Evolutionary conservation across 2,113 vertebrate species (phyloP), one percentile per base, ranked within the genome.

Genomic region (Aleadryas rufinucha): DNA sequence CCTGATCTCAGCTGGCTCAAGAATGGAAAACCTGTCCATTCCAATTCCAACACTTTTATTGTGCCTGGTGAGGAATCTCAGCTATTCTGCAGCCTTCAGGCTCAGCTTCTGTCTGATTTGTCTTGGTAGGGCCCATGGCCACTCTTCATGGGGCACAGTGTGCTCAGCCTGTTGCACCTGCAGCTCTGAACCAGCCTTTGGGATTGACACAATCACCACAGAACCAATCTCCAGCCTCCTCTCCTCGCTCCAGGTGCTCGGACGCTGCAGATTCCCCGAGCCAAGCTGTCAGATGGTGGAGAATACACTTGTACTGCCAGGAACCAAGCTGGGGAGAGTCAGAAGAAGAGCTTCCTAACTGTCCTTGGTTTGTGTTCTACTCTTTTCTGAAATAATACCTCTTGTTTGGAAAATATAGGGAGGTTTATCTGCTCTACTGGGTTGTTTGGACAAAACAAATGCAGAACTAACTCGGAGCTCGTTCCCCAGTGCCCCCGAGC

Each of bases 1-100:
- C 99, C 99, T 90, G 98, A 98, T 68, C 97, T 99, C 89, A 99
- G 97, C 91, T 99, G 99, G 99, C 97, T 99, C 57, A 99, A 98
- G 94, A 98, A 99, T 74, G 98, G 98, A 41, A 98, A 98, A 66
- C 98, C 98, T 27, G 61, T 99, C 96, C 97, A 26, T 72, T 98
- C 97, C 16, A 98, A 98, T 95, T 92, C 97, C 83, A 98, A 99
- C 77, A 92, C 97, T 65, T 98, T 99, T 17, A 97, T 99, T 91
- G 98, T 99, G 96, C 99, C 99, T 74, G 99, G 99, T 99, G 98
- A 98, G 97, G 54, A 90, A 79, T 92, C 65, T 33, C 72, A 70
- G 27, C 16, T 89, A 17, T 87, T 44, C 49, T 69, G 4, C 27
- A 53, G 69, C 26, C 21, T 78, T 64, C 7, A 11, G 13, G 45